phyloP scores from a whole-genome alignment of 1,140 invertebrate species.

The Sesamia nonagrioides region DNA sequence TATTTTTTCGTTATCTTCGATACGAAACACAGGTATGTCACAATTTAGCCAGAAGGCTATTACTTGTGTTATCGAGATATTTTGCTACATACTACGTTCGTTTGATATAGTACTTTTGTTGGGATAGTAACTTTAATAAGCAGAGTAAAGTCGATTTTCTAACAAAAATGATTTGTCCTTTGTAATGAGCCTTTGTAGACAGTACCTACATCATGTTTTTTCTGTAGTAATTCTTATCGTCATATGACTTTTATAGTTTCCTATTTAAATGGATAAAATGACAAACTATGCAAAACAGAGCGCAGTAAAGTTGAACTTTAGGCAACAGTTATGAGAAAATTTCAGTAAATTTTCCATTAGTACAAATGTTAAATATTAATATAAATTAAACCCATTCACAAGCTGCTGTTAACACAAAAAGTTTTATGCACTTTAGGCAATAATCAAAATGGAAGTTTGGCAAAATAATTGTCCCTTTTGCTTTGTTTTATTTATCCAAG shows the following conservation, averaged over 20 bases:
- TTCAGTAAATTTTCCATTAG: slow-evolving; percentile 22
- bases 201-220: too few species aligned
- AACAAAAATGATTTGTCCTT: not conserved
- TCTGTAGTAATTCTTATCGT: too few species aligned
- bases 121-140: slow-evolving; percentile 34
- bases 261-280: too few species aligned
- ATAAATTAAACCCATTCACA: slow-evolving; percentile 33
- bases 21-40: slow-evolving; percentile 25
- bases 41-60: slow-evolving; percentile 16
- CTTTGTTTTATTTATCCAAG: slow-evolving; percentile 73
- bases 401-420: slow-evolving; percentile 58
- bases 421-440: slow-evolving; percentile 52
- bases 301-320: not conserved
- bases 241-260: too few species aligned
- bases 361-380: slow-evolving; percentile 34
- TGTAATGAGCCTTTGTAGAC: not conserved
- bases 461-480: slow-evolving; percentile 64
- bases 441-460: slow-evolving; percentile 53
- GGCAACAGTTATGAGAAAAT: not conserved
- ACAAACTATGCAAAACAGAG: too few species aligned
- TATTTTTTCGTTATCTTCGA: slow-evolving; percentile 16
- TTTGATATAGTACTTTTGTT: slow-evolving; percentile 22
- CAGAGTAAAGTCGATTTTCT: not conserved
- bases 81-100: slow-evolving; percentile 19
- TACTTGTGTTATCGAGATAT: slow-evolving; percentile 25